Evolutionary conservation across 37 sponge, comb jelly and placozoan species (phyloP), one percentile per base, ranked within the genome.

Genomic region (Haliclona indistincta): DNA sequence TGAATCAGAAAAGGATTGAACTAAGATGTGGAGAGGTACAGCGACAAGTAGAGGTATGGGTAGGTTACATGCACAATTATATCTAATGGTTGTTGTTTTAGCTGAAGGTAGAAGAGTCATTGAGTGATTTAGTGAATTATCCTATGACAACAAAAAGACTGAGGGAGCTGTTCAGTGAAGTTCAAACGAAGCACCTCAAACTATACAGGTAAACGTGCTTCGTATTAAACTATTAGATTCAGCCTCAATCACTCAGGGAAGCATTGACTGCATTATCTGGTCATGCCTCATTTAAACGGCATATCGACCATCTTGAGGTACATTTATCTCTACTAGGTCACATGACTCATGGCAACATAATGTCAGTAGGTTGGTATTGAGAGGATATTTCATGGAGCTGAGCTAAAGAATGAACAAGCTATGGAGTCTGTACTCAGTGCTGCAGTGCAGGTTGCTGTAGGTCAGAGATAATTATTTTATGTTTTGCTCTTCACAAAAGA

Each of bases 1-100:
- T 86, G 4, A 93, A 93, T 44, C 67, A 77, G 39, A 93, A 93
- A 63, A 74, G 75, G 63, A 93, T 93, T 23, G 60, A 79, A 53
- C 70, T 89, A 29, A 89, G 78, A 70, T 93, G 94, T 63, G 68
- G 75, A 39, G 92, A 91, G 32, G 58, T 69, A 20, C 92, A 91
- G 63, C 41, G 84, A 6, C 38, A 74, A 34, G 34, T 72, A 4
- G 92, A 91, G 79, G 92, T 86, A 58, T n/a, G n/a, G n/a, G n/a
- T 26, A 7, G 56, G n/a, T 23, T 5, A 3, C 26, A 26, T 2
- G 56, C 2, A 26, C 2, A n/a, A n/a, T n/a, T n/a, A n/a, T n/a
- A n/a, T n/a, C n/a, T n/a, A n/a, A n/a, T n/a, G n/a, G n/a, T n/a
- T n/a, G n/a, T n/a, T n/a, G 11, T 20, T 58, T 20, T 26, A 58